Conservation (phyloP, 2,797 vertebrate species). For the Dermochelys coriacea region DNA sequence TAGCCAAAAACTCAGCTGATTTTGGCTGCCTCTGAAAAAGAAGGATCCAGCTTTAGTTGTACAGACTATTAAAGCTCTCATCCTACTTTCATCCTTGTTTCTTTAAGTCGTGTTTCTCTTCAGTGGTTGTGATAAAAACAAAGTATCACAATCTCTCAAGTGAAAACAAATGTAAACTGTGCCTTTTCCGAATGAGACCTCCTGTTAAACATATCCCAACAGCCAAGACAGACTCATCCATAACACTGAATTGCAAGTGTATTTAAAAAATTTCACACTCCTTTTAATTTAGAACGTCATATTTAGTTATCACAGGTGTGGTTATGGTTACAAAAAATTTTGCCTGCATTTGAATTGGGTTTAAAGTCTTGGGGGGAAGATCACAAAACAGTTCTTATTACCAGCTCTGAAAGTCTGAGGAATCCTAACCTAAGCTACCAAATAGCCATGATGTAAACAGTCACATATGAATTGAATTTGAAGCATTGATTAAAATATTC, state of each 20-base stretch:
- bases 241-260: slow-evolving; percentile 45
- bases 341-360: slow-evolving; percentile 6
- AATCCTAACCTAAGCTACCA: not conserved
- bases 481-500: not conserved
- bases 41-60: slow-evolving; percentile 36
- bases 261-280: slow-evolving; percentile 47
- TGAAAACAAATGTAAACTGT: slow-evolving; percentile 70
- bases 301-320: slow-evolving; percentile 56
- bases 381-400: not conserved
- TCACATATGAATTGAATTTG: not conserved
- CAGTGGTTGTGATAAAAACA: slow-evolving; percentile 60
- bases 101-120: slow-evolving; percentile 55
- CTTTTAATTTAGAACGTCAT: slow-evolving; percentile 58
- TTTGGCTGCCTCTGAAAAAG: slow-evolving; percentile 39
- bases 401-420: slow-evolving; percentile 1
- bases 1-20: slow-evolving; percentile 42
- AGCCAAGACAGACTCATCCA: slow-evolving; percentile 52
- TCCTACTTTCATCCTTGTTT: slow-evolving; percentile 49
- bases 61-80: slow-evolving; percentile 44
- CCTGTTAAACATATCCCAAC: slow-evolving; percentile 55
- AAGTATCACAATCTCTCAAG: slow-evolving; percentile 38
- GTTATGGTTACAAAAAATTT: slow-evolving; percentile 34
- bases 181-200: slow-evolving; percentile 55
- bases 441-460: slow-evolving; percentile 11
- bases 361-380: not conserved